These are phyloP conservation scores for Hemibagrus guttatus DNA, from an alignment of 2,797 vertebrate species.

Conservation along the genomic window DNA sequence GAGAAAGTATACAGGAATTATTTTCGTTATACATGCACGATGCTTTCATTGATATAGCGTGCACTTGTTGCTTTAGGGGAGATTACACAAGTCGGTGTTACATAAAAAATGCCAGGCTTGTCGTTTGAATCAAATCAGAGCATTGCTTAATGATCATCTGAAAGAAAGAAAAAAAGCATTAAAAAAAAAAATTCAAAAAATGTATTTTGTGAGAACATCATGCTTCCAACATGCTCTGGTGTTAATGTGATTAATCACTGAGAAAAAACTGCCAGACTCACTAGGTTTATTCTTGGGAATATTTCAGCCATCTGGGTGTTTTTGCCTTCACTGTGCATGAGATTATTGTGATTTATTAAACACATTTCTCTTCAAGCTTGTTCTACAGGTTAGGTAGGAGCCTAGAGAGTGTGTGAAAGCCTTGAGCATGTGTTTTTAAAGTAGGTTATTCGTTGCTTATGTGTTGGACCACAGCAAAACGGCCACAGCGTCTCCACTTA, in stretches of 20 bases:
- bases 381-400: not conserved
- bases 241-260: slow-evolving; percentile 14
- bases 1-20: not conserved
- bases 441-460: not conserved
- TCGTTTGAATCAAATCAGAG: not conserved
- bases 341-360: not conserved
- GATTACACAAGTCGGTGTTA: slow-evolving; percentile 1
- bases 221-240: slow-evolving; percentile 3
- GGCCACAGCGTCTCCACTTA: not conserved
- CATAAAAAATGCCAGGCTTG: not conserved
- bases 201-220: not conserved
- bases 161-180: no score
- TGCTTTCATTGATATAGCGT: not conserved
- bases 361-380: no score
- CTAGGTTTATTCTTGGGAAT: slow-evolving; percentile 6
- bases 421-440: not conserved
- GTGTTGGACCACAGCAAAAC: not conserved
- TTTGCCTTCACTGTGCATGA: not conserved
- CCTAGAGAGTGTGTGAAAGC: not conserved
- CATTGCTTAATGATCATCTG: not conserved
- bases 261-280: slow-evolving; percentile 3
- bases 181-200: not conserved
- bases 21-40: no score
- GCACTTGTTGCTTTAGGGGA: slow-evolving; percentile 21
- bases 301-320: slow-evolving; percentile 8